Conservation (phyloP, 2,888 invertebrate species). For the Macrophya alboannulata region DNA sequence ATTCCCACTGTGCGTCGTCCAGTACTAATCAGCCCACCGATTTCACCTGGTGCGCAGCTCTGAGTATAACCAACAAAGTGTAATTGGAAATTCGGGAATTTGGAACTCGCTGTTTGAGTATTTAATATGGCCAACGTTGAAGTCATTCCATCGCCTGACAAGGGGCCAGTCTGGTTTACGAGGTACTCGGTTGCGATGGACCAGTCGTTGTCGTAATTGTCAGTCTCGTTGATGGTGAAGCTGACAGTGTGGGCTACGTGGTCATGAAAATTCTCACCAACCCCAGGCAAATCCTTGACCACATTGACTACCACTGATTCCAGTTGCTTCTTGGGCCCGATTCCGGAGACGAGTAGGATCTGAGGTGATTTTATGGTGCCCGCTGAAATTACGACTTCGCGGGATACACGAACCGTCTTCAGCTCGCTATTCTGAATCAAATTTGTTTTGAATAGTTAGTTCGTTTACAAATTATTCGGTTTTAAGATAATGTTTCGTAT, state of each 20-base stretch:
- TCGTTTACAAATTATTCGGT: too few relatives aligned
- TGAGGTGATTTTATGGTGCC: slow-evolving; percentile 87
- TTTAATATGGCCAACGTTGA: slow-evolving; percentile 82
- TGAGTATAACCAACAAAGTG: slow-evolving; percentile 86
- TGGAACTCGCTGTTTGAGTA: slow-evolving; percentile 83
- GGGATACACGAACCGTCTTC: slow-evolving; percentile 63
- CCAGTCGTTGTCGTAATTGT: slow-evolving; percentile 84
- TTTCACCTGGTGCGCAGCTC: slow-evolving; percentile 82
- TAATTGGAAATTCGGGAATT: slow-evolving; percentile 85
- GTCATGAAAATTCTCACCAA: slow-evolving; percentile 87
- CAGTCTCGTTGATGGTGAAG: slow-evolving; percentile 81
- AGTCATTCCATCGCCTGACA: slow-evolving; percentile 82
- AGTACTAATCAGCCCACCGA: slow-evolving; percentile 75
- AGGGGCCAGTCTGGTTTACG: slow-evolving; percentile 83
- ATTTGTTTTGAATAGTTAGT: not conserved
- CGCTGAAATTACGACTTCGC: slow-evolving; percentile 83
- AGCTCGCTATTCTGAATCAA: slow-evolving; percentile 64
- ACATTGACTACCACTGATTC: slow-evolving; percentile 82
- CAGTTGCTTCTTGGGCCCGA: slow-evolving; percentile 84
- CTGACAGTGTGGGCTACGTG: slow-evolving; percentile 82
- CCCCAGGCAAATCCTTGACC: slow-evolving; percentile 84
- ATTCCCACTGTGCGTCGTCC: slow-evolving; percentile 67
- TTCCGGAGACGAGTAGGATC: slow-evolving; percentile 85
- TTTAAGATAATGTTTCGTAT: slow-evolving; percentile 75
- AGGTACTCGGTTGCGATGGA: slow-evolving; percentile 84